A percentile compares a stretch with the other conserved stretches of the same genome.
phyloP scores from a whole-genome alignment of 2,797 vertebrate species.

The Chromobotia macracanthus region DNA sequence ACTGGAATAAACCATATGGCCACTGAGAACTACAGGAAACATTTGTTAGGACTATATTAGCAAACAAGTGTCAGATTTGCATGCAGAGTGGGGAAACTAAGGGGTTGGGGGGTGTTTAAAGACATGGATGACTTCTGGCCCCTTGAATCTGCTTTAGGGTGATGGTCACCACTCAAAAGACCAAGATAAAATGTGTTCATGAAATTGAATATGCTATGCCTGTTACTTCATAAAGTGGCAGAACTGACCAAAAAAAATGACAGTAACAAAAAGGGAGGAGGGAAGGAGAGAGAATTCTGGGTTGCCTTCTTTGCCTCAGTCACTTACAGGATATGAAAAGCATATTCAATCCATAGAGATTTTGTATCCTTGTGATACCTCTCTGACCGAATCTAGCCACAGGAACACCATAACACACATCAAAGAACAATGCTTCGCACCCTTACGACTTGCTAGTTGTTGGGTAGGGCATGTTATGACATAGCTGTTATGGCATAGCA shows the following conservation, averaged over 20 bases:
- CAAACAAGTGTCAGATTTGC: neutral
- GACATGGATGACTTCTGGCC: neutral
- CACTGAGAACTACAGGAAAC: slow-evolving; percentile 15
- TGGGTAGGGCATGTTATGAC: no score
- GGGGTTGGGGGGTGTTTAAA: neutral
- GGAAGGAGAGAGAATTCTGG: no score
- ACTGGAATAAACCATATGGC: slow-evolving; percentile 34
- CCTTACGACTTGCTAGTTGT: neutral
- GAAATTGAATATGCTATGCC: no score
- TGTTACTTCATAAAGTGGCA: no score
- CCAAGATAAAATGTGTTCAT: no score
- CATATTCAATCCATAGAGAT: no score
- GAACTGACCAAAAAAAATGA: no score
- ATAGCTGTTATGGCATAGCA: no score
- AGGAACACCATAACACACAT: slow-evolving; percentile 32
- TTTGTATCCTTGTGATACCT: neutral
- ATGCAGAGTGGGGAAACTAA: neutral
- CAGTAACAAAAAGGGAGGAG: no score
- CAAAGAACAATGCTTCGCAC: slow-evolving; percentile 3
- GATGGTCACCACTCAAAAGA: no score
- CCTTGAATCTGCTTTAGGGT: neutral
- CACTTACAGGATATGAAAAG: neutral
- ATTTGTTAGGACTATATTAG: slow-evolving; percentile 23
- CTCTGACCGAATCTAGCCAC: neutral
- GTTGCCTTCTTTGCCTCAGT: neutral